A percentile compares a stretch with the other conserved stretches of the same genome.
Conservation (phyloP, 1,140 invertebrate species). For the Conopomorpha cramerella region DNA sequence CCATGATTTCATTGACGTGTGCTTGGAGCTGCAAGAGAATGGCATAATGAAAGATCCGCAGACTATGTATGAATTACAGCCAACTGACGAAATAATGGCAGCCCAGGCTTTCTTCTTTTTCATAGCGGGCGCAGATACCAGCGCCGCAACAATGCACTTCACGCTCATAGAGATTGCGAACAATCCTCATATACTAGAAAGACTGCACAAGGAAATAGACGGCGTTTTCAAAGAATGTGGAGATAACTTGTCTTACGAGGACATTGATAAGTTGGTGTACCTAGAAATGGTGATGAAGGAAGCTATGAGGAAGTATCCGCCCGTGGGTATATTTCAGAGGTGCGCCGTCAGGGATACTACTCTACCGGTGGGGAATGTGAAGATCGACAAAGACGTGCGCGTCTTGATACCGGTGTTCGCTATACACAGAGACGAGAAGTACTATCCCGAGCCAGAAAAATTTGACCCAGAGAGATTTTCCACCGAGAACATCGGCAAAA, state of each 20-base stretch:
- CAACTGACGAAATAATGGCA: conserved; percentile 24
- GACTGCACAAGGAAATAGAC: conserved; percentile 62
- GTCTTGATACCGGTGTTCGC: conserved; percentile 24
- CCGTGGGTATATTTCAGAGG: conserved; percentile 16
- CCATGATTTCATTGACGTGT: conserved; percentile 26
- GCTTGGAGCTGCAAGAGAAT: conserved; percentile 17
- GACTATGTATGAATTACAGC: conserved; percentile 16
- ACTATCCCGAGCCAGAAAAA: conserved; percentile 37
- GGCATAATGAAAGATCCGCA: conserved; percentile 14
- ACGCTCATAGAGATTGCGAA: conserved; percentile 52
- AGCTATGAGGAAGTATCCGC: conserved; percentile 49
- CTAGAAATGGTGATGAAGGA: conserved; percentile 41
- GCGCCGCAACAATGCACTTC: conserved; percentile 63
- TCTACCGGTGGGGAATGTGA: conserved; percentile 20
- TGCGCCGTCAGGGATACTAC: conserved; percentile 13
- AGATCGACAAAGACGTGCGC: conserved; percentile 20
- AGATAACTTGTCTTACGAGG: conserved; percentile 24
- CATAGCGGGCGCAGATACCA: conserved; percentile 65
- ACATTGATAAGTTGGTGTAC: conserved; percentile 29
- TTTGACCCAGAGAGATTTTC: conserved; percentile 53
- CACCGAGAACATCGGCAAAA: conserved; percentile 15
- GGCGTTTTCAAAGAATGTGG: conserved; percentile 28
- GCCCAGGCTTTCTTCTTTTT: conserved; percentile 48
- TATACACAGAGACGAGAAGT: conserved; percentile 31
- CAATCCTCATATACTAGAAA: conserved; percentile 58